Base-by-base conservation (phyloP, 2,888 invertebrate species). In the Phorcus lineatus region DNA sequence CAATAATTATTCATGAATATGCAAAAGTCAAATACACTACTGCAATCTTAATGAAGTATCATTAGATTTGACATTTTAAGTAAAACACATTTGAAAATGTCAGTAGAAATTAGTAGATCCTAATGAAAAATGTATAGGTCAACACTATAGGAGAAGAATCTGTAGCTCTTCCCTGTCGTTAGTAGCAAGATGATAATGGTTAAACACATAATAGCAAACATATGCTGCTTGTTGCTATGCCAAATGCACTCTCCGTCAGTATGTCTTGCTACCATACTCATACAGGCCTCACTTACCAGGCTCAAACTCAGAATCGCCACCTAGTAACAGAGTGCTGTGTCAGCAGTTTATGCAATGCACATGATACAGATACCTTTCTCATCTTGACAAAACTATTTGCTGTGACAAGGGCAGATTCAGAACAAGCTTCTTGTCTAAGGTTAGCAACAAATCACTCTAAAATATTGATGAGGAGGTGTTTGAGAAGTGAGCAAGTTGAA, bases 291-390 rank as follows among this genome's bases (percentile, higher is more conserved):
- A 62, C 62, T 62, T 62, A 62, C 62, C 62, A 62, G 62, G 24
- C 62, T 62, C 62, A 62, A 28, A 62, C 28, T 62, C 62, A 28
- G 62, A 62, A 62, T 62, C 62, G 28, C 24, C 28, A 62, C 62
- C 62, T 62, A 62, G 28, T 62, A 62, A 62, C 28, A 62, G 28
- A 62, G 62, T 62, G 62, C 62, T 62, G 62, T 62, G 62, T 62
- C 62, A 62, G 62, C 62, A 62, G 28, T 24, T 28, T 28, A 16
- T 62, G 28, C 16, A 28, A 28, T 24, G 62, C 62, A 62, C 47
- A 47, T 47, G 13, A 11, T 47, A 47, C 47, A 47, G 47, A 47
- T 47, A 47, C 47, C 47, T 47, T 47, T 6, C 47, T 47, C 47
- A 11, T 47, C 47, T 47, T 47, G 4, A 36, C 47, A 47, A 11